phyloP scores from a whole-genome alignment of 2,113 vertebrate genomes.

The Nerophis lumbriciformis region DNA sequence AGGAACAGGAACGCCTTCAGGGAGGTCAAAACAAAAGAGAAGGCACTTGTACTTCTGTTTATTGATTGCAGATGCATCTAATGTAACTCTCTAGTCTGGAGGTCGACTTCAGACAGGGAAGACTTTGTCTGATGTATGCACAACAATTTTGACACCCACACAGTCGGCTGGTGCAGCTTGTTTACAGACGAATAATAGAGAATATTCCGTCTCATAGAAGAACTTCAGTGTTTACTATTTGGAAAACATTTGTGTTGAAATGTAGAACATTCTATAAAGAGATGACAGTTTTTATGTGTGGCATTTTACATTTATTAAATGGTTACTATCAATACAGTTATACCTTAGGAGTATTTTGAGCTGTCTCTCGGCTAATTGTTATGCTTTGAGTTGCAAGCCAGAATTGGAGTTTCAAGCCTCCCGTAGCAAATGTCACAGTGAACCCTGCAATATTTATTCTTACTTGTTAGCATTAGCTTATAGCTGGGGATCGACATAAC shows the following conservation, averaged over 20 bases:
- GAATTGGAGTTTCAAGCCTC: no score
- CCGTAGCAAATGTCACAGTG: no score
- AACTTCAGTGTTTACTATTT: neutral
- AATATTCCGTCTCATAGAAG: neutral
- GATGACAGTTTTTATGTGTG: no score
- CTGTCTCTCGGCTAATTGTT: no score
- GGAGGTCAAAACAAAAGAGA: neutral
- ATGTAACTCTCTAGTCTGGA: constrained; percentile 11
- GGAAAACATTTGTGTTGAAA: neutral
- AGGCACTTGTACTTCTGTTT: neutral
- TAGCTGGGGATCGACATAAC: no score
- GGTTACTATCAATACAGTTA: no score
- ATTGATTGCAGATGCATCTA: neutral
- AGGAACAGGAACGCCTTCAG: neutral
- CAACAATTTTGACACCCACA: constrained; percentile 55
- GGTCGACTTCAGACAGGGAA: constrained; percentile 46
- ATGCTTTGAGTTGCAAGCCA: neutral
- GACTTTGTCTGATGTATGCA: constrained; percentile 45
- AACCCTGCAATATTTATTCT: no score
- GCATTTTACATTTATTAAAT: no score
- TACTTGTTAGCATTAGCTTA: no score
- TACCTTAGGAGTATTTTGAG: no score
- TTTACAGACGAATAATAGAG: constrained; percentile 29
- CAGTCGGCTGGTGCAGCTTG: constrained; percentile 43
- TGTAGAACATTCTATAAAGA: neutral